These are phyloP conservation scores for Montipora foliosa DNA, from an alignment of 64 coral and sea anemone species.

Conservation along the genomic window DNA sequence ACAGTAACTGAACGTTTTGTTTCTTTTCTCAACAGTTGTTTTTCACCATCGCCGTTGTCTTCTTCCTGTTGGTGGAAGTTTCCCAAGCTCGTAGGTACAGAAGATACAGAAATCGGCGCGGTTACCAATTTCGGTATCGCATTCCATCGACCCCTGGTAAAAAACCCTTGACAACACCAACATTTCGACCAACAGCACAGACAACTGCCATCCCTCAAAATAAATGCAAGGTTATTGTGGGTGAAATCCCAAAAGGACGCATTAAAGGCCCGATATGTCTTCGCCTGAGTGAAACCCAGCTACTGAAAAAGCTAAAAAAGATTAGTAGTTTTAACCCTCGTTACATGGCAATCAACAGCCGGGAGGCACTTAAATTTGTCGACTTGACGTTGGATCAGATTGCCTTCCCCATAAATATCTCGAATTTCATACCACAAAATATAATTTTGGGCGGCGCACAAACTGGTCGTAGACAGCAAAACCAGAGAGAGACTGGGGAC, in stretches of 20 bases:
- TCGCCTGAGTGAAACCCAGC: background rate
- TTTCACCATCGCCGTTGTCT: background rate
- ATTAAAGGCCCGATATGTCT: constrained; percentile 19
- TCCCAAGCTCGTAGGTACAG: background rate
- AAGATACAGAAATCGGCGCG: background rate
- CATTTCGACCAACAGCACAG: background rate
- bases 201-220: background rate
- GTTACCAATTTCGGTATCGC: too few species aligned
- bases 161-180: background rate
- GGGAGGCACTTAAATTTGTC: constrained; percentile 15
- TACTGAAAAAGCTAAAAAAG: constrained; percentile 30
- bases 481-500: background rate
- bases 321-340: constrained; percentile 35
- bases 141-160: background rate
- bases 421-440: background rate
- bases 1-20: too few species aligned
- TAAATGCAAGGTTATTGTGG: background rate
- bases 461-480: background rate
- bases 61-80: background rate
- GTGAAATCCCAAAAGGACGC: background rate
- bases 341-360: constrained; percentile 50
- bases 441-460: background rate
- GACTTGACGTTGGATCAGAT: background rate
- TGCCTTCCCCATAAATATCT: background rate
- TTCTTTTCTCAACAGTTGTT: background rate